Percentiles rank a stretch among this genome's conserved stretches.
phyloP scores from a whole-genome alignment of 2,113 vertebrate species.

The Notarius quadriscutis region DNA sequence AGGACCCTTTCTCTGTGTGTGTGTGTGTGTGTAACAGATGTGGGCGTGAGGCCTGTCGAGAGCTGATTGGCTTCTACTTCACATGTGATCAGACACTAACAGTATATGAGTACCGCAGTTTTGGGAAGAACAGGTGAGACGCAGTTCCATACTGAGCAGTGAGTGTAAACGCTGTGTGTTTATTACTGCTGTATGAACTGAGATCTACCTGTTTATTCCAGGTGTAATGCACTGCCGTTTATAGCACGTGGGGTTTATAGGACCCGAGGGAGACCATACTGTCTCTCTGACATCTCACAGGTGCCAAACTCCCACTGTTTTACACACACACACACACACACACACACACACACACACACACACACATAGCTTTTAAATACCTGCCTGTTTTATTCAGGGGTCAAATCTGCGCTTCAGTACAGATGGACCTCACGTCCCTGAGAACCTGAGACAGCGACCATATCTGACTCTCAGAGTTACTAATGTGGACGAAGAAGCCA shows the following conservation, averaged over 20 bases:
- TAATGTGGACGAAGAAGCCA: slow-evolving; percentile 71
- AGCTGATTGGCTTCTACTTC: slow-evolving; percentile 81
- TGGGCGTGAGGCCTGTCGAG: slow-evolving; percentile 78
- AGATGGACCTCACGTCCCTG: slow-evolving; percentile 71
- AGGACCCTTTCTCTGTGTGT: not conserved
- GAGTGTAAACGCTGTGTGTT: not conserved
- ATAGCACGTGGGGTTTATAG: slow-evolving; percentile 44
- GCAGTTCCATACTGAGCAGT: not conserved
- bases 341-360: slow-evolving; percentile 22
- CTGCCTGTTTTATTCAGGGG: slow-evolving; percentile 66
- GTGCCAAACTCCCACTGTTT: not conserved
- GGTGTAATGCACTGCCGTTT: slow-evolving; percentile 47
- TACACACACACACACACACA: not conserved
- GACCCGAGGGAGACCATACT: slow-evolving; percentile 43
- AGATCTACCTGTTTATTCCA: not conserved
- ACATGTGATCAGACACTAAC: slow-evolving; percentile 74
- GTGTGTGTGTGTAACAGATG: slow-evolving; percentile 64
- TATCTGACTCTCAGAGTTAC: slow-evolving; percentile 73
- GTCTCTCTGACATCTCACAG: slow-evolving; percentile 48
- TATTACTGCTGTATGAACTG: not conserved
- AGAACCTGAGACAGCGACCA: slow-evolving; percentile 71
- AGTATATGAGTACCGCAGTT: slow-evolving; percentile 79
- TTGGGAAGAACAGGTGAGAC: slow-evolving; percentile 81
- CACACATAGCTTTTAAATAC: slow-evolving; percentile 11
- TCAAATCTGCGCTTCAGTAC: slow-evolving; percentile 77